phyloP scores from a whole-genome alignment of 2,113 vertebrate genomes.

The Pelvicachromis taeniatus region DNA sequence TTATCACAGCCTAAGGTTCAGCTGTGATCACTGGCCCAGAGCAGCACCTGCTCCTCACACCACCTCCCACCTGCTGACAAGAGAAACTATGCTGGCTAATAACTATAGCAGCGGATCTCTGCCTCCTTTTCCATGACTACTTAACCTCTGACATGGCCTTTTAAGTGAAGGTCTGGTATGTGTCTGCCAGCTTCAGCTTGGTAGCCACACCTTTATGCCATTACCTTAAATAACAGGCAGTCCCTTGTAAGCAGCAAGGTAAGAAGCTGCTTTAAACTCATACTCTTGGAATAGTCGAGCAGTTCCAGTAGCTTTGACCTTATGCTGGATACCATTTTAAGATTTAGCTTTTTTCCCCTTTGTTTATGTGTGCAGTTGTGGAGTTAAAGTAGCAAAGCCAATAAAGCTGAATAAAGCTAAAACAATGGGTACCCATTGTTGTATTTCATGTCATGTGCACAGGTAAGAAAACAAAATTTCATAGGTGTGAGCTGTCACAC shows the following conservation, averaged over 20 bases:
- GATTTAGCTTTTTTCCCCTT: fast-evolving
- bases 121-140: constrained; percentile 66
- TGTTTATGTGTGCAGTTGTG: not conserved
- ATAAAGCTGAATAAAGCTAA: not conserved
- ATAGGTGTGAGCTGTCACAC: not conserved
- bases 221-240: constrained; percentile 51
- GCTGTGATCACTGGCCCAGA: constrained; percentile 59
- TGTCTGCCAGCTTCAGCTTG: constrained; percentile 59
- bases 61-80: constrained; percentile 68
- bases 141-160: constrained; percentile 70
- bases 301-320: constrained; percentile 8
- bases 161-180: constrained; percentile 65
- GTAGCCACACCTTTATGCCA: constrained; percentile 37
- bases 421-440: not conserved
- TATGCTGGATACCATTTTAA: not conserved
- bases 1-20: constrained; percentile 60
- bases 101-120: constrained; percentile 56
- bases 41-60: constrained; percentile 65
- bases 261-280: constrained; percentile 3
- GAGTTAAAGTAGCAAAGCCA: not conserved
- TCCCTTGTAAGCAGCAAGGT: constrained; percentile 22
- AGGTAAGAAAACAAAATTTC: not conserved
- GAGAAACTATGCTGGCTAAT: constrained; percentile 61
- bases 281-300: not conserved
- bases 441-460: not conserved